These are phyloP conservation scores for Lagocephalus sceleratus DNA, from an alignment of 2,797 vertebrate species.

Conservation along the genomic window DNA sequence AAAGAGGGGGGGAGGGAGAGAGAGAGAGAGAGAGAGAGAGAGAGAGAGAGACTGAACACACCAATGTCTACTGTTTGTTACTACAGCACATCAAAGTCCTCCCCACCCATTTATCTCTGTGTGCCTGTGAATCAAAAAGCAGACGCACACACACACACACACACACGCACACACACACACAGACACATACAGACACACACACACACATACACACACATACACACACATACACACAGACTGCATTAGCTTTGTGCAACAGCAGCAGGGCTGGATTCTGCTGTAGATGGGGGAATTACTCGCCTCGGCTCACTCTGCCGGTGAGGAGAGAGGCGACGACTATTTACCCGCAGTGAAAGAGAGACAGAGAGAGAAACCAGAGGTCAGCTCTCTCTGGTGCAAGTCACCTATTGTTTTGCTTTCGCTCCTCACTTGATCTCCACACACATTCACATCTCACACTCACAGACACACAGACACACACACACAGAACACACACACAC, in stretches of 20 bases:
- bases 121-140: conserved; percentile 67
- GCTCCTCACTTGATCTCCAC: conserved; percentile 40
- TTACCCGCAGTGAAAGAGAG: conserved; percentile 47
- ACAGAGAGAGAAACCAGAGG: conserved; percentile 11
- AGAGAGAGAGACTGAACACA: conserved; percentile 37
- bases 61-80: conserved; percentile 49
- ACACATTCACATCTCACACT: too few relatives aligned
- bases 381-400: conserved; percentile 59
- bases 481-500: conserved; percentile 11
- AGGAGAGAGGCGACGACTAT: conserved; percentile 53
- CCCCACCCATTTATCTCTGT: conserved; percentile 59
- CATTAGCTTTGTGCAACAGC: conserved; percentile 60
- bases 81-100: conserved; percentile 63
- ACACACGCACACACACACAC: conserved; percentile 18
- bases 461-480: conserved; percentile 31
- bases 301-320: conserved; percentile 62
- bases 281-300: conserved; percentile 65
- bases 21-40: conserved; percentile 14
- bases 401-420: conserved; percentile 65
- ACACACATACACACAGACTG: conserved; percentile 29
- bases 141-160: conserved; percentile 14
- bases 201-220: conserved; percentile 6
- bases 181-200: conserved; percentile 21
- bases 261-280: conserved; percentile 53
- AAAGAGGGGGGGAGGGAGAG: conserved; percentile 16